Evolutionary conservation across 2,797 vertebrate genomes (phyloP), one percentile per base, ranked within the genome.

Genomic region (Okamejei kenojei): DNA sequence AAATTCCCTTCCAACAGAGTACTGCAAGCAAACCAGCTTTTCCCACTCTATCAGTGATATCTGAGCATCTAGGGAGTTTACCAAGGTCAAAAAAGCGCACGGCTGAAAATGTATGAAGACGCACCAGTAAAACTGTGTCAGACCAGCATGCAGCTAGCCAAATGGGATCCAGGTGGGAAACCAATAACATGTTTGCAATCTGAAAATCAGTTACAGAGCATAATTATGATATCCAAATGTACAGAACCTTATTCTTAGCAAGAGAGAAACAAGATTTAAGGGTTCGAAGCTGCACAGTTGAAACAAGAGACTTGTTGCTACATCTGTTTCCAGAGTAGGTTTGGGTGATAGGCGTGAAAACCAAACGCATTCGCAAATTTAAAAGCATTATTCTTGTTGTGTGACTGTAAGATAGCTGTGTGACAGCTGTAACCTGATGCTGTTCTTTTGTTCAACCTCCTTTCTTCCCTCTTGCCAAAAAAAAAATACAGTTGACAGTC

Each of bases 81-180:
- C 95, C 95, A 95, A 96, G 96, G 96, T 96, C 96, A 96, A 95
- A 78, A 68, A 82, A 94, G 94, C 95, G 96, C 94, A 15, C 94
- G 94, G 90, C 94, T 94, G 94, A 94, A 95, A 95, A 97, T 96
- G 97, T 96, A 96, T 93, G 96, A 97, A 95, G 95, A 95, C 45
- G 45, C 95, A 96, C 96, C 95, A 97, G 97, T 97, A 97, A 97
- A 97, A 97, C 96, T 95, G 96, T 96, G 95, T 96, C 95, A 95
- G 95, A 96, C 95, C 96, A 94, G 96, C 94, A 94, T 95, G 95
- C 95, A 65, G 94, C 95, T 94, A 93, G 74, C 95, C 84, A 95
- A 97, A 97, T 97, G 94, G 96, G 95, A 97, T 95, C 96, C 96
- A 97, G 96, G 96, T 97, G 97, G 94, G 95, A 95, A 95, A 94